Base-by-base conservation (phyloP, 2,797 vertebrate species). In the Allobates femoralis region DNA sequence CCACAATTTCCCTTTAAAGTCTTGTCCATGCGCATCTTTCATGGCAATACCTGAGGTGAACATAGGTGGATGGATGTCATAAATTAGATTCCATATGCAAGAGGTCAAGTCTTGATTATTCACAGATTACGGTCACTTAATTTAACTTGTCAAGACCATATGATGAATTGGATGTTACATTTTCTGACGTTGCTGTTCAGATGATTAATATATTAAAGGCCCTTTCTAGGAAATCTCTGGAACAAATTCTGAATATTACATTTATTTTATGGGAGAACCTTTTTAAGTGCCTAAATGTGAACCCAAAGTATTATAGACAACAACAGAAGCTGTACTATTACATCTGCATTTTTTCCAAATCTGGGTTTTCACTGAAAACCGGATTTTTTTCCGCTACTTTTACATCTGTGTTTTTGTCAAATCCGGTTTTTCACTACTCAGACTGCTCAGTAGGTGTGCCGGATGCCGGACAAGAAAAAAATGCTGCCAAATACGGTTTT, bases 21-120 rank as follows among this genome's bases (percentile, higher is more conserved):
- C 32, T 28, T 30, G 10, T 69, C 23, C 19, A 34, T 30, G 6
- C 55, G 3, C 21, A 18, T 7, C 18, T 56, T 71, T 26, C 10
- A 50, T 50, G 41, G 21, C 21, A 51, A 34, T 15, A 14, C 19
- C n/a, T 28, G 41, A 79, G 84, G 77, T 85, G 83, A 77, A 78
- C 60, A 56, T 50, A 85, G 46, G 74, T 37, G 74, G 46, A 78
- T 51, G 50, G 76, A 55, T n/a, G 76, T 12, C 64, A 60, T 79
- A 30, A 87, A 83, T 83, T 37, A 58, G 64, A 19, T 77, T 78
- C 34, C 81, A 83, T 66, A 87, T 83, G 74, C 28, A 34, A 83
- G 53, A 41, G 86, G 86, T 83, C 85, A 87, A 82, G 69, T 73
- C 37, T 46, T 51, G 62, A 87, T 83, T 78, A 83, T 83, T 75